Percentiles rank a stretch among this genome's conserved stretches.
Conservation (phyloP, 2,888 invertebrate species). For the Parelbella ahira region DNA sequence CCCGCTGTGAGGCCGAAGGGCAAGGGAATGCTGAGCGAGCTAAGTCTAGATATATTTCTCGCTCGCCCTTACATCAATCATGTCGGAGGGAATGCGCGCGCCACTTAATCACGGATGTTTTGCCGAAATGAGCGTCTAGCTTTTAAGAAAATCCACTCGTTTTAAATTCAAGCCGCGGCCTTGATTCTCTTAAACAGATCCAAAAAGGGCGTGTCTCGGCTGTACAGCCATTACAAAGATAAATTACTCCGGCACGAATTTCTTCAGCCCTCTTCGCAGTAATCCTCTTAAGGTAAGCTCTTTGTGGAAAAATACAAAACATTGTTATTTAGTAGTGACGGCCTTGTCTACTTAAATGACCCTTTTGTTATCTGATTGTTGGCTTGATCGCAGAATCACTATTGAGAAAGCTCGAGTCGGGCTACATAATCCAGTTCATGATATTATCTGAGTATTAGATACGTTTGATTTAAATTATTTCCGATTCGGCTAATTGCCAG, state of each 20-base stretch:
- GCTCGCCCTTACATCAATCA: conserved; percentile 32
- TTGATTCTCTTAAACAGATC: conserved; percentile 57
- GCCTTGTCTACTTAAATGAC: conserved; percentile 11
- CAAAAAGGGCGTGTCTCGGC: conserved; percentile 65
- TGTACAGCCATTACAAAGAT: conserved; percentile 66
- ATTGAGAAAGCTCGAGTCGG: background rate
- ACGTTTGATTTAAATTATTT: too few species aligned
- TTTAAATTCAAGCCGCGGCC: conserved; percentile 56
- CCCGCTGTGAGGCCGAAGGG: too few species aligned
- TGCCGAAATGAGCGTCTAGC: conserved; percentile 55
- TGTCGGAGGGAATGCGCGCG: conserved; percentile 39
- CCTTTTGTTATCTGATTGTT: conserved; percentile 19
- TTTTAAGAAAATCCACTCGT: conserved; percentile 50
- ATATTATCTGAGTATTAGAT: background rate
- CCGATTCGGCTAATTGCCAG: too few species aligned
- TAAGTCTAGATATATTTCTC: conserved; percentile 28
- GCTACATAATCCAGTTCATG: background rate
- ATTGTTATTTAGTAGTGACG: conserved; percentile 30
- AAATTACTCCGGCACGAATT: conserved; percentile 55
- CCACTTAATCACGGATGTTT: conserved; percentile 63
- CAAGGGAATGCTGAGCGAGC: conserved; percentile 1
- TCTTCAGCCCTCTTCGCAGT: conserved; percentile 36
- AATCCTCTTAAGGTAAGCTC: conserved; percentile 59
- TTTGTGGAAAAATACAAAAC: conserved; percentile 45
- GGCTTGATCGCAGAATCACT: conserved; percentile 1